A percentile compares a stretch with the other conserved stretches of the same genome.
These are phyloP conservation scores for Salvelinus sp. DNA, from an alignment of 2,113 vertebrate species.

Conservation along the genomic window DNA sequence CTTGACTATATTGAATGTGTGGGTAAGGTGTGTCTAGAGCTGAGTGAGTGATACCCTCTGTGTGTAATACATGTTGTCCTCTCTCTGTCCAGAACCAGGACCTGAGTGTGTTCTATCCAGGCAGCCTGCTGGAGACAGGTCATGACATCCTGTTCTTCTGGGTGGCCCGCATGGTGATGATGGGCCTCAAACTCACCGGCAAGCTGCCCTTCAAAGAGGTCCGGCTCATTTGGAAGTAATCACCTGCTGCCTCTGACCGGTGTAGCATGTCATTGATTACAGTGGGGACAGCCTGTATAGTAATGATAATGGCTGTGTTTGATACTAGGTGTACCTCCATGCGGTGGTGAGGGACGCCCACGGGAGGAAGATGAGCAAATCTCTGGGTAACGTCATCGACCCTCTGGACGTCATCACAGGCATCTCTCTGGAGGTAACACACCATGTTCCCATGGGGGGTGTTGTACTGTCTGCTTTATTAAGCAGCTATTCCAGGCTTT, in stretches of 20 bases:
- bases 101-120: slow-evolving; percentile 83
- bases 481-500: slow-evolving; percentile 28
- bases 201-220: slow-evolving; percentile 88
- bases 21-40: neutral
- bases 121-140: slow-evolving; percentile 85
- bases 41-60: no score
- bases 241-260: no score
- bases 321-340: slow-evolving; percentile 82
- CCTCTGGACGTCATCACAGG: slow-evolving; percentile 86
- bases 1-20: neutral
- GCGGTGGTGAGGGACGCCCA: slow-evolving; percentile 87
- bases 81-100: slow-evolving; percentile 53
- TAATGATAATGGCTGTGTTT: neutral
- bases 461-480: slow-evolving; percentile 59
- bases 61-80: neutral
- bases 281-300: no score
- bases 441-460: slow-evolving; percentile 12
- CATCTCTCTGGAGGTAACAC: slow-evolving; percentile 79
- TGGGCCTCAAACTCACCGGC: slow-evolving; percentile 86
- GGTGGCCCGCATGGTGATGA: slow-evolving; percentile 92
- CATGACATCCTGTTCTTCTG: slow-evolving; percentile 92
- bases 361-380: slow-evolving; percentile 95
- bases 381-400: slow-evolving; percentile 90
- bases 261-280: neutral
- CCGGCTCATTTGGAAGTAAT: slow-evolving; percentile 3